Base-by-base conservation (phyloP, 2,113 vertebrate genomes). In the Serilophus lunatus region DNA sequence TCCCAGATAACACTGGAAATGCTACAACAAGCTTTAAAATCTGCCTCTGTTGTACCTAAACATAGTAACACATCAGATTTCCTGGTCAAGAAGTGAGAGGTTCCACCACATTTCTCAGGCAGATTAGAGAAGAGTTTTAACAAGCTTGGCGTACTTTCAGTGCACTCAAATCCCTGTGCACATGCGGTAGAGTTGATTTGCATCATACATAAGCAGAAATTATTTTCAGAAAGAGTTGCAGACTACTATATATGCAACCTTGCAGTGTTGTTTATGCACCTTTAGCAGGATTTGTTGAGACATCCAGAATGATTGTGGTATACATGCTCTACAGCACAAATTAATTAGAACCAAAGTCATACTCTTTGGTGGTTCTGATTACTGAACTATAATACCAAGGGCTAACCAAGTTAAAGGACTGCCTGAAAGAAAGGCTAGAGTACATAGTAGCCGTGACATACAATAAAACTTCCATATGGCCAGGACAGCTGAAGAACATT, bases 291-390 rank as follows among this genome's bases (percentile, higher is more conserved):
- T 53, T 78, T 49, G 38, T 18, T 49, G 18, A 35, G n/a, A 74
- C 26, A n/a, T 56, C 8, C 3, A 7, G 20, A 78, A 61, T 7
- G 20, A 49, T 0, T 44, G 14, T 16, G 8, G n/a, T 18, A 60
- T 10, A 28, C 4, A 8, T 0, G 0, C 38, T 45, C 35, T 68
- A 65, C 19, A 47, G 3, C 18, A 51, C 3, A 13, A 61, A 12
- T 18, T 51, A 47, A 75, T 18, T 29, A 65, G n/a, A 81, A 57
- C 4, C 24, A 35, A 72, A 59, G 24, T 44, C 49, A 24, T 31
- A 15, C 0, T 22, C 42, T 68, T 56, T 26, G 11, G 4, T 36
- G 49, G 9, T 50, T 92, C 36, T 69, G 10, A 29, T 17, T 44
- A 51, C 25, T 23, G 5, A 82, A 7, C 38, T 42, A 28, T 4